Conservation (phyloP, 1,140 invertebrate genomes). For the Linepithema humile region DNA sequence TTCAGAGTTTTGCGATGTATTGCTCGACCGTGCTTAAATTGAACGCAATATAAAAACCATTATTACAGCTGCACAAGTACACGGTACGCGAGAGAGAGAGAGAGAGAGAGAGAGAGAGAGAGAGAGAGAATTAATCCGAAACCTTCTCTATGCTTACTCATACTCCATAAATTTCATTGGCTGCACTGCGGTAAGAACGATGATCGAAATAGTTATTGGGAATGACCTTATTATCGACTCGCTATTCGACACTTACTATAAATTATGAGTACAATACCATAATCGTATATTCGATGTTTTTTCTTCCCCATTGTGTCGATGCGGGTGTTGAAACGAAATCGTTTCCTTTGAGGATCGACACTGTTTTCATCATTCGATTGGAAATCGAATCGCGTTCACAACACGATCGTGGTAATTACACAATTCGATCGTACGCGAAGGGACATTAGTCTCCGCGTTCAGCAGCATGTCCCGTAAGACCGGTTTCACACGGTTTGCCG, state of each 20-base stretch:
- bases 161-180: slow-evolving; percentile 21
- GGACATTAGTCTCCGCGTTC: background rate
- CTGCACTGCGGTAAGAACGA: slow-evolving; percentile 8
- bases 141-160: background rate
- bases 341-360: background rate
- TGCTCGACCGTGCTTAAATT: background rate
- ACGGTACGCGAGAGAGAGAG: background rate
- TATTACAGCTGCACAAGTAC: slow-evolving; percentile 18
- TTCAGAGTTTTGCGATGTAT: background rate
- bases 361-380: background rate
- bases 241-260: slow-evolving; percentile 18
- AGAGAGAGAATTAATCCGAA: slow-evolving; percentile 23
- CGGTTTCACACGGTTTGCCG: slow-evolving; percentile 4
- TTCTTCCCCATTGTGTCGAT: background rate
- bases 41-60: slow-evolving; percentile 26
- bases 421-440: slow-evolving; percentile 20
- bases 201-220: slow-evolving; percentile 41
- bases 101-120: too few species aligned
- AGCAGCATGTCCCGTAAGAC: slow-evolving; percentile 1
- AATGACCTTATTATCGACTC: slow-evolving; percentile 39
- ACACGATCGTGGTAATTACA: slow-evolving; percentile 27
- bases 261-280: slow-evolving; percentile 12
- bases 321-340: background rate
- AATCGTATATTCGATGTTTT: slow-evolving; percentile 19
- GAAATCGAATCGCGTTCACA: slow-evolving; percentile 35